These are phyloP conservation scores for Leptinotarsa haldemani DNA, from an alignment of 2,888 invertebrate species.

Conservation along the genomic window DNA sequence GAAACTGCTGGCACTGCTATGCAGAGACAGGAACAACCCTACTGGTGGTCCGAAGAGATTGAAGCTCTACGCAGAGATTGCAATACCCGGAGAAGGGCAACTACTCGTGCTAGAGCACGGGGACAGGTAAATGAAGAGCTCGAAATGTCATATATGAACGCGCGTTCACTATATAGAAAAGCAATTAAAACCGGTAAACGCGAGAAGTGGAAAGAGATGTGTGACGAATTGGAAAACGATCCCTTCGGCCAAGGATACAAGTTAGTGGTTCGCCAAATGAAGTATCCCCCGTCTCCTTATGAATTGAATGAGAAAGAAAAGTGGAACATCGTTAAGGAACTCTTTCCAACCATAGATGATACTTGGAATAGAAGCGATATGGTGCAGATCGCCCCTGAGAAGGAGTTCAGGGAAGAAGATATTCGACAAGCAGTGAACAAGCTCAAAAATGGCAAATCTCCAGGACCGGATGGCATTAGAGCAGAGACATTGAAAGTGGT, in stretches of 20 bases:
- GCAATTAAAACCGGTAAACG: not conserved
- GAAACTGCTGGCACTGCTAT: not conserved
- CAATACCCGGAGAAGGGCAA: not conserved
- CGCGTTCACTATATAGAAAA: not conserved
- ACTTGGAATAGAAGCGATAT: no score
- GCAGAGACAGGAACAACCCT: not conserved
- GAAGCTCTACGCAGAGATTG: not conserved
- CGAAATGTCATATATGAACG: not conserved
- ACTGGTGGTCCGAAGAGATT: conserved; percentile 4
- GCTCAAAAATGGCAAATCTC: conserved; percentile 12
- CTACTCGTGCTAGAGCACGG: not conserved
- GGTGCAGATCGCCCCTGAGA: no score
- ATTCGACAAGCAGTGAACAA: not conserved
- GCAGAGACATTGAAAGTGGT: conserved; percentile 16
- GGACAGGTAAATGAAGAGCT: not conserved
- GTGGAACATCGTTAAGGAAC: no score
- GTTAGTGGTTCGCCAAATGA: not conserved
- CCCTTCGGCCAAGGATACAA: conserved; percentile 9
- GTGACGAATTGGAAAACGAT: conserved; percentile 7
- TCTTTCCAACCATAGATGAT: no score
- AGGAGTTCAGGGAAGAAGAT: no score
- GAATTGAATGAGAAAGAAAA: no score
- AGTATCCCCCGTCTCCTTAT: not conserved
- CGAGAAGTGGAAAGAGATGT: not conserved
- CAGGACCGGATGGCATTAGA: no score